Evolutionary conservation across 2,113 vertebrate species (phyloP), one percentile per base, ranked within the genome.

Genomic region (Aplodontia rufa): DNA sequence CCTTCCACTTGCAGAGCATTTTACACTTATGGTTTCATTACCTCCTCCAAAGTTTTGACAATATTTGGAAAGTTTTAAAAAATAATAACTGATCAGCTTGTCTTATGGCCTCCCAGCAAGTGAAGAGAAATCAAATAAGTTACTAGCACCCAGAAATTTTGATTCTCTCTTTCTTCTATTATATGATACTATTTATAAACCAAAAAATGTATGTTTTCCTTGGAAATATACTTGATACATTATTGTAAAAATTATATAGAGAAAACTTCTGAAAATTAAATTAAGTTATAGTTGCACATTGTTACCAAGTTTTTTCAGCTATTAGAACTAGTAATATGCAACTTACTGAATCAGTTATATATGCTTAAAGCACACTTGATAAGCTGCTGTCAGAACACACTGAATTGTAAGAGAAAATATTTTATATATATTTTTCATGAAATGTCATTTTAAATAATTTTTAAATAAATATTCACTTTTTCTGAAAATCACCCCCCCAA

Each of bases 401-500:
- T 92, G 64, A 91, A 20, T 68, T 84, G 58, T 69, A 84, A 49
- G 35, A 69, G 20, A 37, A 95, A 80, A 87, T 82, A 62, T 42
- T 76, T 92, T 92, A 60, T 6, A 84, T 81, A n/a, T 37, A 87
- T 87, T 90, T 85, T 64, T 88, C n/a, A 37, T 37, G 83, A 58
- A 87, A 91, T 90, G n/a, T 53, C 75, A 84, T 87, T 45, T 90
- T 92, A 81, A 81, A 53, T 87, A 66, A 91, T 35, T 96, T 93
- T 94, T 90, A 93, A 93, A 96, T 47, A 55, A 94, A 76, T 97
- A 95, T 95, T 96, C 95, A 92, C 51, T 93, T 95, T 97, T 95
- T 86, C 78, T 75, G 74, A 80, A 96, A 96, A 95, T 86, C 90
- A 85, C 12, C n/a, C 35, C 22, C 2, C 24, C n/a, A n/a, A n/a